Percentiles rank a stretch among this genome's conserved stretches.
Conservation (phyloP, 2,888 invertebrate genomes). For the Graphium colonna region DNA sequence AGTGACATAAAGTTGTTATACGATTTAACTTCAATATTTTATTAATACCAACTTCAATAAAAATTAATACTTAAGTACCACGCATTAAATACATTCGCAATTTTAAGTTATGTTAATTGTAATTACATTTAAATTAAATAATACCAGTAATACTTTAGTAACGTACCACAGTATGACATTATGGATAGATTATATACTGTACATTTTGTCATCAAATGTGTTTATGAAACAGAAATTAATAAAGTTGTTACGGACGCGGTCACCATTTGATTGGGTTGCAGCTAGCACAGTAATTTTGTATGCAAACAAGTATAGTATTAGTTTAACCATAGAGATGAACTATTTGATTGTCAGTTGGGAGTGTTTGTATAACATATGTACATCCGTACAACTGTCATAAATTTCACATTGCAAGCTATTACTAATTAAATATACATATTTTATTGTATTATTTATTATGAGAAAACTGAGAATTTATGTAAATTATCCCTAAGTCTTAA, state of each 20-base stretch:
- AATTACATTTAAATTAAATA: too few species aligned
- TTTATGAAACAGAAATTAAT: conserved; percentile 18
- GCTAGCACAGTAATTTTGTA: conserved; percentile 18
- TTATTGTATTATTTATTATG: background rate
- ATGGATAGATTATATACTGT: background rate
- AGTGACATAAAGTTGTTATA: too few species aligned
- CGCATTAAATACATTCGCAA: too few species aligned
- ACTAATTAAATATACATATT: too few species aligned
- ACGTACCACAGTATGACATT: background rate
- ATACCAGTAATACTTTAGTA: too few species aligned
- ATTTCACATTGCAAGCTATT: too few species aligned
- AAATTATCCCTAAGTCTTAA: too few species aligned
- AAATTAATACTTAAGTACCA: too few species aligned
- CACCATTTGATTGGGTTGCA: conserved; percentile 20
- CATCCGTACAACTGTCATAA: background rate
- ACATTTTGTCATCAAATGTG: conserved; percentile 5
- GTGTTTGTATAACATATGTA: conserved; percentile 12
- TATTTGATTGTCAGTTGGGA: conserved; percentile 18
- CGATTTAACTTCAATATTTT: too few species aligned
- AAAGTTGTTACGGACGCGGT: conserved; percentile 17
- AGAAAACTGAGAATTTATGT: too few species aligned
- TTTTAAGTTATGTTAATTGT: too few species aligned
- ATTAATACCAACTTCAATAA: too few species aligned
- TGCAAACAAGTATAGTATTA: conserved; percentile 19
- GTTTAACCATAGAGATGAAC: conserved; percentile 21